A percentile compares a stretch with the other conserved stretches of the same genome.
Conservation (phyloP, 35 echinoderm and acorn worm genomes). For the Apostichopus californicus region DNA sequence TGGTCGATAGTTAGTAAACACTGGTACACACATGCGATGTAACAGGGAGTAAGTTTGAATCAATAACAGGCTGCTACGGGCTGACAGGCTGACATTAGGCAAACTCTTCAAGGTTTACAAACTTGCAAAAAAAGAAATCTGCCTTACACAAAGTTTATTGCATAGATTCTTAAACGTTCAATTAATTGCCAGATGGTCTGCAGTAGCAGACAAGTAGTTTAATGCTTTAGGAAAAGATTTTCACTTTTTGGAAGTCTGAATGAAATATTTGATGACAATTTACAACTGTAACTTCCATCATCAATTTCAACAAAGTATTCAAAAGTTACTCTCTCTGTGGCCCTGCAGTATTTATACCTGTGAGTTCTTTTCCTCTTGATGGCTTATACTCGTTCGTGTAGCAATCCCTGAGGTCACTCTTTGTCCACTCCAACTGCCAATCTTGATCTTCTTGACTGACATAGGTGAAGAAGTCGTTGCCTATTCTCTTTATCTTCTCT, state of each 20-base stretch:
- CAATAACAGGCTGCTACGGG: too few relatives aligned
- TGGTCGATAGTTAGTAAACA: too few relatives aligned
- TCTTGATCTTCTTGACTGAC: background rate
- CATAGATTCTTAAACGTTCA: too few relatives aligned
- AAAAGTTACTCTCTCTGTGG: background rate
- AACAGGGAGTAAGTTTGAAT: too few relatives aligned
- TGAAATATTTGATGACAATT: background rate
- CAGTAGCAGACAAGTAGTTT: background rate
- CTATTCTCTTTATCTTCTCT: background rate
- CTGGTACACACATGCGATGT: too few relatives aligned
- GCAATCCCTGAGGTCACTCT: background rate
- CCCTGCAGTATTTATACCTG: background rate
- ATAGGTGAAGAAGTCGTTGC: background rate
- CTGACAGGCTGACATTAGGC: too few relatives aligned
- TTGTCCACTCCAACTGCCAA: background rate
- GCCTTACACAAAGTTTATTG: background rate
- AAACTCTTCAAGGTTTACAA: too few relatives aligned
- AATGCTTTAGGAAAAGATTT: background rate
- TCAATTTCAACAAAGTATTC: background rate
- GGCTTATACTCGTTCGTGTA: background rate
- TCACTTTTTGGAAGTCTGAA: background rate
- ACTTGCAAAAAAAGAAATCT: background rate
- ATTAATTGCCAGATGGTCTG: too few relatives aligned
- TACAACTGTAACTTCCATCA: background rate
- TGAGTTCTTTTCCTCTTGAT: background rate